Evolutionary conservation across 2,113 vertebrate species (phyloP).

Genomic region (Poecilia latipinna): DNA sequence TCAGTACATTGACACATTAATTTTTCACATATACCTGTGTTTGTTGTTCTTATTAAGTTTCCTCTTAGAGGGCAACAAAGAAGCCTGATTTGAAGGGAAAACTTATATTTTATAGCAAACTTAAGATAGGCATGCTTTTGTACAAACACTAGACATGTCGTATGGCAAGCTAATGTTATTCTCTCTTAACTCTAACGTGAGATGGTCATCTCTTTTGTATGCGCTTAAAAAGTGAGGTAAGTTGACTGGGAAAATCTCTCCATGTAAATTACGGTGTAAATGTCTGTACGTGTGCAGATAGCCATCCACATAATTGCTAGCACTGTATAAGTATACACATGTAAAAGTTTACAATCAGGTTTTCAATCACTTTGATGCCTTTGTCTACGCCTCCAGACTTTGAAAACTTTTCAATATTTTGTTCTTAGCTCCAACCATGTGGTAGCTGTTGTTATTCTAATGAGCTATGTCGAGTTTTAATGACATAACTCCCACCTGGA

Average conservation of each 20-base stretch:
- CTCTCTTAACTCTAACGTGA: not conserved
- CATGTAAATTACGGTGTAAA: constrained; percentile 47
- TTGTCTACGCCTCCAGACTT: constrained; percentile 43
- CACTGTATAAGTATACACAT: constrained; percentile 56
- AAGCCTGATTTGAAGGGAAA: not conserved
- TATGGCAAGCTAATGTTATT: not conserved
- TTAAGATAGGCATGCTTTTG: not conserved
- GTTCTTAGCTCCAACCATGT: constrained; percentile 47
- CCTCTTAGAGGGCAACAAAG: too few species aligned
- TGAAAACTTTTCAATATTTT: constrained; percentile 43
- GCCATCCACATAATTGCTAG: constrained; percentile 48
- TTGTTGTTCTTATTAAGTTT: not conserved
- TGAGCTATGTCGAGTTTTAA: constrained; percentile 66
- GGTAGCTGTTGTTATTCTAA: constrained; percentile 54
- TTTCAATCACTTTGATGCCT: constrained; percentile 56
- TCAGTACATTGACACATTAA: too few species aligned
- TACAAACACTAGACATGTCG: not conserved
- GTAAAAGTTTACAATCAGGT: constrained; percentile 68
- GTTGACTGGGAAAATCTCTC: constrained; percentile 65
- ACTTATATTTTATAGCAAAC: not conserved
- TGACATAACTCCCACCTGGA: constrained; percentile 75
- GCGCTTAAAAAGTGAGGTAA: not conserved
- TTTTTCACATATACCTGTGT: not conserved
- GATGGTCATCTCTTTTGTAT: not conserved
- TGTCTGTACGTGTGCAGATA: constrained; percentile 43